Conservation (phyloP, 2,888 invertebrate species). For the Cerceris rybyensis region DNA sequence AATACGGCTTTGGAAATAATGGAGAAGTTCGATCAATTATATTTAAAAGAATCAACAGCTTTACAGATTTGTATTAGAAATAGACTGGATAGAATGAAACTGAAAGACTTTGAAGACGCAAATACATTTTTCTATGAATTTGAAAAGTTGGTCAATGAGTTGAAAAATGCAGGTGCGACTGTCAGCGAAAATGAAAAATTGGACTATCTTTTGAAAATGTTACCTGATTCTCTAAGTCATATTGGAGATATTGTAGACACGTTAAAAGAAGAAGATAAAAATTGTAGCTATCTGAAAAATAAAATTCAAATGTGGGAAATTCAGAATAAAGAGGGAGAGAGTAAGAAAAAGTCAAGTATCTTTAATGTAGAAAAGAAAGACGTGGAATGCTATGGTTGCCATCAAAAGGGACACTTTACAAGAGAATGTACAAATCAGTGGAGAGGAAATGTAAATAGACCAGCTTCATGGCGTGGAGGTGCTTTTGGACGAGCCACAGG, state of each 20-base stretch:
- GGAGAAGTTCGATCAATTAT: conserved; percentile 25
- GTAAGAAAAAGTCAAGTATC: conserved; percentile 24
- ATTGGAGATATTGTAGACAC: conserved; percentile 65
- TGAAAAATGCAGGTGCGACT: conserved; percentile 26
- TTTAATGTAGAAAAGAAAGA: conserved; percentile 32
- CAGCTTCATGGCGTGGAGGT: conserved; percentile 11
- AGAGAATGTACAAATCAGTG: conserved; percentile 9
- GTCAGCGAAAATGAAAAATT: conserved; percentile 63
- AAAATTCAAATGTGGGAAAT: conserved; percentile 54
- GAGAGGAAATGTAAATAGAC: neutral
- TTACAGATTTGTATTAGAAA: conserved; percentile 31
- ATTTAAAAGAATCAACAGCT: conserved; percentile 32
- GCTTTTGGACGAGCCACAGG: conserved; percentile 7
- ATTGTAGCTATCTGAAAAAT: conserved; percentile 60
- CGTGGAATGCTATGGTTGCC: conserved; percentile 32
- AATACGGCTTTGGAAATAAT: conserved; percentile 20
- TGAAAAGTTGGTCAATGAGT: conserved; percentile 22
- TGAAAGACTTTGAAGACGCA: conserved; percentile 17
- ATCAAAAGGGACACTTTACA: conserved; percentile 22
- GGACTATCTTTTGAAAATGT: conserved; percentile 61
- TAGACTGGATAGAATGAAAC: conserved; percentile 18
- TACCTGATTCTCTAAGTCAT: conserved; percentile 60
- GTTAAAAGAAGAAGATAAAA: conserved; percentile 57
- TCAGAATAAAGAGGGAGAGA: conserved; percentile 2
- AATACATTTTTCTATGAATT: conserved; percentile 23